A percentile compares a stretch with the other conserved stretches of the same genome.
These are phyloP conservation scores for Platerodrilus igneus DNA, from an alignment of 2,888 invertebrate species.

Conservation along the genomic window DNA sequence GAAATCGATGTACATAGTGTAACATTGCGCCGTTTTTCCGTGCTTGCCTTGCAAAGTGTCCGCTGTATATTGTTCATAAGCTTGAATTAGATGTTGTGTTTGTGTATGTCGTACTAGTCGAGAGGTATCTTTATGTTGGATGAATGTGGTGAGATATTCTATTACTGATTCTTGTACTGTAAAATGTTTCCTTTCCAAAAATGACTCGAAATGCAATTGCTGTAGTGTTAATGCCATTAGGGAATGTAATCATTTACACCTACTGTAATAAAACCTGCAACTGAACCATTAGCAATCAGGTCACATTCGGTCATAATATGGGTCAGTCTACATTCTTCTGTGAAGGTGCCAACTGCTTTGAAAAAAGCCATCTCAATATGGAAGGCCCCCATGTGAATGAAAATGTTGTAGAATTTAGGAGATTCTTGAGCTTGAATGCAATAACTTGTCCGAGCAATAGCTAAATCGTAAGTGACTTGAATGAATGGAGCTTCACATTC, in stretches of 20 bases:
- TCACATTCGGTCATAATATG: too few species aligned
- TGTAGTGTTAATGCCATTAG: slow-evolving; percentile 25
- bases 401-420: slow-evolving; percentile 35
- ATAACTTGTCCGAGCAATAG: slow-evolving; percentile 20
- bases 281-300: too few species aligned
- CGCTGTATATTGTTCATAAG: slow-evolving; percentile 25
- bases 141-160: slow-evolving; percentile 26
- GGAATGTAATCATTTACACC: slow-evolving; percentile 23
- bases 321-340: too few species aligned
- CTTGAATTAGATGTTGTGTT: slow-evolving; percentile 21
- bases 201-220: slow-evolving; percentile 31
- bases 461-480: slow-evolving; percentile 32
- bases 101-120: slow-evolving; percentile 25
- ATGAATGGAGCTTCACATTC: slow-evolving; percentile 29
- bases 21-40: slow-evolving; percentile 26
- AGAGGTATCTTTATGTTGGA: slow-evolving; percentile 22
- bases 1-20: slow-evolving; percentile 24
- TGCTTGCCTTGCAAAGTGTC: slow-evolving; percentile 25
- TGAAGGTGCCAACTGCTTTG: too few species aligned
- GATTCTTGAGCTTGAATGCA: slow-evolving; percentile 32
- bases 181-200: slow-evolving; percentile 20
- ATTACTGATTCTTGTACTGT: slow-evolving; percentile 19
- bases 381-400: too few species aligned
- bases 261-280: too few species aligned
- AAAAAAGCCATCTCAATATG: too few species aligned